phyloP scores from a whole-genome alignment of 2,113 vertebrate species.

The Eubucco bourcierii region DNA sequence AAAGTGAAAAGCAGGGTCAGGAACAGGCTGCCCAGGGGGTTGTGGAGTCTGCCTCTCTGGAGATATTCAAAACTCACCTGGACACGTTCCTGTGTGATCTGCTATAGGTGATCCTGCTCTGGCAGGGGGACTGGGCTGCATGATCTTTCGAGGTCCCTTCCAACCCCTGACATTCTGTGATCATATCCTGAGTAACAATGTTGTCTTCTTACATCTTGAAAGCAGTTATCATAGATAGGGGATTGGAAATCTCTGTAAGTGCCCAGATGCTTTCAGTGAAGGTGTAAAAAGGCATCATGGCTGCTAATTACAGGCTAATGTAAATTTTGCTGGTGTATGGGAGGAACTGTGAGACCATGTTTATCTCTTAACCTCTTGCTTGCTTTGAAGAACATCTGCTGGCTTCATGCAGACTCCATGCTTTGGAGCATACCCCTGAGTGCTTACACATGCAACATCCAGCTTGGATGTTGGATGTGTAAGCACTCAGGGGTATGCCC shows the following conservation, averaged over 20 bases:
- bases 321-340: background rate
- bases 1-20: background rate
- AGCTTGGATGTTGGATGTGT: no score
- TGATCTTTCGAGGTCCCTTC: no score
- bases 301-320: background rate
- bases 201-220: background rate
- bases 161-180: background rate
- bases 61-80: no score
- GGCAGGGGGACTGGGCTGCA: no score
- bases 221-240: background rate
- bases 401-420: background rate
- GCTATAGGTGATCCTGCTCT: no score
- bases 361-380: background rate
- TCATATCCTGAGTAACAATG: background rate
- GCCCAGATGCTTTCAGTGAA: background rate
- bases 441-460: background rate
- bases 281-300: background rate
- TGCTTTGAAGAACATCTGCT: background rate
- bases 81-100: no score
- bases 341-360: background rate
- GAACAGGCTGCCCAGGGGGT: no score
- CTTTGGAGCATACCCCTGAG: accelerated
- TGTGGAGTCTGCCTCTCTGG: no score
- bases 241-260: background rate
- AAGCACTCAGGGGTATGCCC: no score